Evolutionary conservation across 2,797 vertebrate species (phyloP).

Genomic region (Crenichthys baileyi): DNA sequence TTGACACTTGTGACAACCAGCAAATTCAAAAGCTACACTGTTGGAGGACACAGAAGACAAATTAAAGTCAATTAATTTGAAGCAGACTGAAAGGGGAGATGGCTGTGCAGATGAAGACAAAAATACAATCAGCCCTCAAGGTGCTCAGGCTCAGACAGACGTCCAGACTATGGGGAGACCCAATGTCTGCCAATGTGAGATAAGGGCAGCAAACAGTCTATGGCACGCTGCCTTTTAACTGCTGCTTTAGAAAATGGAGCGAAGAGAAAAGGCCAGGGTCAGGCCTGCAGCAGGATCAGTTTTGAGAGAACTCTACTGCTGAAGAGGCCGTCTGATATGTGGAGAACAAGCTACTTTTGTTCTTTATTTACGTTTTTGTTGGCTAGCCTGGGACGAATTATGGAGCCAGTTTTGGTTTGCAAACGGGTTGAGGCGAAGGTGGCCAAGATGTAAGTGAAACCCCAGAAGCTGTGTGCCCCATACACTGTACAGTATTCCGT

Average conservation of each 20-base stretch:
- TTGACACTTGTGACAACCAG: slow-evolving; percentile 65
- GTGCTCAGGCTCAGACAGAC: slow-evolving; percentile 55
- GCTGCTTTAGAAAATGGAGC: slow-evolving; percentile 67
- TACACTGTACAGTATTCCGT: slow-evolving; percentile 45
- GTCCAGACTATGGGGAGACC: slow-evolving; percentile 70
- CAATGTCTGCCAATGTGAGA: slow-evolving; percentile 73
- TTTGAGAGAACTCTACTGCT: slow-evolving; percentile 65
- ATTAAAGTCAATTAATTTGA: slow-evolving; percentile 80
- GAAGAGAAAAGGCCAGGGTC: slow-evolving; percentile 63
- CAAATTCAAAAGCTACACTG: slow-evolving; percentile 66
- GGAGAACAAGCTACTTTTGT: slow-evolving; percentile 77
- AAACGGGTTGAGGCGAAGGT: slow-evolving; percentile 68
- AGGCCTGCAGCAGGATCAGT: slow-evolving; percentile 67
- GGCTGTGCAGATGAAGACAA: slow-evolving; percentile 65
- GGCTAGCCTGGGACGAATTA: slow-evolving; percentile 74
- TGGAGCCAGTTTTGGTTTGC: slow-evolving; percentile 73
- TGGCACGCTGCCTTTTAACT: slow-evolving; percentile 50
- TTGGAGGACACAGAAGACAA: slow-evolving; percentile 72
- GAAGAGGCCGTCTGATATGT: slow-evolving; percentile 66
- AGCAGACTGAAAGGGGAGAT: slow-evolving; percentile 53
- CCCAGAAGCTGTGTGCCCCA: slow-evolving; percentile 63
- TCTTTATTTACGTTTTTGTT: slow-evolving; percentile 80
- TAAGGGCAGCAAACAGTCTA: slow-evolving; percentile 61
- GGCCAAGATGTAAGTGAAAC: slow-evolving; percentile 77
- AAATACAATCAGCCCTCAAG: slow-evolving; percentile 49